Evolutionary conservation across 2,888 invertebrate genomes (phyloP).

Genomic region (Caenorhabditis drosophilae): DNA sequence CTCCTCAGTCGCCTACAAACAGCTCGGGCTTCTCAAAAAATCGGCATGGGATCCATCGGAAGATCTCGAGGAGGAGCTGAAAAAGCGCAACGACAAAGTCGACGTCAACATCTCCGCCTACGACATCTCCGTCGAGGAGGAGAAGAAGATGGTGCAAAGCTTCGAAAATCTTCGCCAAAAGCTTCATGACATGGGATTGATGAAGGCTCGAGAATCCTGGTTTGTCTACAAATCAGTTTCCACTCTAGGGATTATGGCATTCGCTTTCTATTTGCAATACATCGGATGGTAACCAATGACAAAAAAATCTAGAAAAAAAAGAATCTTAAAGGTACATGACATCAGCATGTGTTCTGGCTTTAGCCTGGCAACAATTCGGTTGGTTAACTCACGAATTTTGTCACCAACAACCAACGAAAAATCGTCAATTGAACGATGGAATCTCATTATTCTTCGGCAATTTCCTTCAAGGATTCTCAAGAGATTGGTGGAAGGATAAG

Average conservation of each 20-base stretch:
- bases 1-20: constrained; percentile 60
- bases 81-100: constrained; percentile 42
- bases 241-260: constrained; percentile 44
- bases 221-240: constrained; percentile 54
- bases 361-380: constrained; percentile 67
- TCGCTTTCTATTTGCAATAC: constrained; percentile 61
- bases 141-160: constrained; percentile 61
- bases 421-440: constrained; percentile 52
- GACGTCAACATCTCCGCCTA: constrained; percentile 60
- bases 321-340: constrained; percentile 50
- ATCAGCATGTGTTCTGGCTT: constrained; percentile 58
- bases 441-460: constrained; percentile 62
- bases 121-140: constrained; percentile 61
- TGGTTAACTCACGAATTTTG: constrained; percentile 65
- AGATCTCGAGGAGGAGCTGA: constrained; percentile 37
- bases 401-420: constrained; percentile 65
- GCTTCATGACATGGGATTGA: constrained; percentile 58
- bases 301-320: too few relatives aligned
- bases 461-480: constrained; percentile 63
- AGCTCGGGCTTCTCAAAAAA: constrained; percentile 49
- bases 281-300: too few relatives aligned
- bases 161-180: constrained; percentile 62
- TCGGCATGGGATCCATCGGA: constrained; percentile 26
- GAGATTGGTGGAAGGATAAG: constrained; percentile 69
- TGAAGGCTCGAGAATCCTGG: constrained; percentile 51